A percentile compares a stretch with the other conserved stretches of the same genome.
Evolutionary conservation across 2,113 vertebrate species (phyloP).

Genomic region (Cochlearius cochlearius): DNA sequence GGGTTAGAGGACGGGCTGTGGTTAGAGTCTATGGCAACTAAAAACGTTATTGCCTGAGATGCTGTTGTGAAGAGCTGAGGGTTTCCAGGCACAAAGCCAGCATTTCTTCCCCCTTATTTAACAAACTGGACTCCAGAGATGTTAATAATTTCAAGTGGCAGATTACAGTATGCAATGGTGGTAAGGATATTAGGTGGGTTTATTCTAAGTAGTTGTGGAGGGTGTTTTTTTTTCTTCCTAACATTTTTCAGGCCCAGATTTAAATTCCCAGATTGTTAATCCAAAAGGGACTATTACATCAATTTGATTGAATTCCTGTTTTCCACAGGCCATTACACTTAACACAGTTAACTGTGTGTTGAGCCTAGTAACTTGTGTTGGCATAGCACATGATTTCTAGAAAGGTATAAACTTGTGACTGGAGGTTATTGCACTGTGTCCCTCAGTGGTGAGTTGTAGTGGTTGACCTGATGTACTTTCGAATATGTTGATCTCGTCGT

Average conservation of each 20-base stretch:
- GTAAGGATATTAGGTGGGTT: background rate
- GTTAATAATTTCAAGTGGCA: constrained; percentile 59
- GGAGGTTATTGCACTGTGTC: background rate
- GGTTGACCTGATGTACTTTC: background rate
- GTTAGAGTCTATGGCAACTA: constrained; percentile 25
- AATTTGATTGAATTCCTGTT: constrained; percentile 39
- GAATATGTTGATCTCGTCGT: background rate
- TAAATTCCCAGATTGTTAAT: background rate
- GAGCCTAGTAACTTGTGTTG: background rate
- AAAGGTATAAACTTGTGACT: background rate
- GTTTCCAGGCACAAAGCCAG: constrained; percentile 60
- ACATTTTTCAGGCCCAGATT: background rate
- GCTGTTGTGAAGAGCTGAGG: constrained; percentile 31
- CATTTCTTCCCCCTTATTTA: constrained; percentile 44
- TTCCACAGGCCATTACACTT: constrained; percentile 4
- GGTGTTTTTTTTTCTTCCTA: background rate
- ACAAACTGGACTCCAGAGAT: constrained; percentile 60
- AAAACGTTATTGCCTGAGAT: constrained; percentile 41
- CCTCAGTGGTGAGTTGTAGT: background rate
- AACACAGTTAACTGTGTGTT: background rate
- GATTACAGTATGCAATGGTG: background rate
- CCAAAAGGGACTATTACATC: constrained; percentile 10
- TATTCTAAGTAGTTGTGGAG: background rate
- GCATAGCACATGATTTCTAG: background rate
- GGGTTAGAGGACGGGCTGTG: constrained; percentile 36